These are phyloP conservation scores for Drosophila anceps DNA, from an alignment of 2,888 invertebrate species.

Conservation along the genomic window DNA sequence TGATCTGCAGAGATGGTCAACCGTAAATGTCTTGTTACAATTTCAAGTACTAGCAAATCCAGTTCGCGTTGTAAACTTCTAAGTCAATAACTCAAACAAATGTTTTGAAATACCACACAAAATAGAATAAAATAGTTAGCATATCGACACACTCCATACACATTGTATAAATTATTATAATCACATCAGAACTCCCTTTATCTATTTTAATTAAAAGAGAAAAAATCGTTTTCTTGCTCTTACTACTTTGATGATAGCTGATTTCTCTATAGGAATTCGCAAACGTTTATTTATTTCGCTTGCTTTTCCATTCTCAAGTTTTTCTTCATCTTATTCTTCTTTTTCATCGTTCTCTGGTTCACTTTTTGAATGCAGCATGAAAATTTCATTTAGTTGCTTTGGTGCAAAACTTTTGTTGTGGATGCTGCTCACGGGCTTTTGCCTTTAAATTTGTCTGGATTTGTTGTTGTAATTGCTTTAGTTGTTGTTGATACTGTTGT, in stretches of 20 bases:
- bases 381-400: constrained; percentile 79
- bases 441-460: constrained; percentile 75
- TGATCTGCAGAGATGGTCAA: no score
- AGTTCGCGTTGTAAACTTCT: no score
- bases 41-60: no score
- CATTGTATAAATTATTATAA: no score
- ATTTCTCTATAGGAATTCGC: constrained; percentile 1
- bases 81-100: no score
- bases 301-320: constrained; percentile 17
- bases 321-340: constrained; percentile 11
- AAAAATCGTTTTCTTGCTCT: neutral
- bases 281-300: constrained; percentile 29
- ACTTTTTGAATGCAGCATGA: constrained; percentile 59
- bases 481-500: constrained; percentile 26
- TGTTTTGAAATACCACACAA: no score
- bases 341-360: constrained; percentile 1
- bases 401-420: constrained; percentile 56
- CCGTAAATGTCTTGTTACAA: no score
- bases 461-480: constrained; percentile 56
- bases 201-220: neutral
- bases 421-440: constrained; percentile 52
- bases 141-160: no score
- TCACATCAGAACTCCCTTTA: neutral
- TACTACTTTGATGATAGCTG: constrained; percentile 5
- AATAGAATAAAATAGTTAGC: no score